A percentile compares a stretch with the other conserved stretches of the same genome.
These are phyloP conservation scores for Blastobasis adustella DNA, from an alignment of 2,888 invertebrate genomes.

Conservation along the genomic window DNA sequence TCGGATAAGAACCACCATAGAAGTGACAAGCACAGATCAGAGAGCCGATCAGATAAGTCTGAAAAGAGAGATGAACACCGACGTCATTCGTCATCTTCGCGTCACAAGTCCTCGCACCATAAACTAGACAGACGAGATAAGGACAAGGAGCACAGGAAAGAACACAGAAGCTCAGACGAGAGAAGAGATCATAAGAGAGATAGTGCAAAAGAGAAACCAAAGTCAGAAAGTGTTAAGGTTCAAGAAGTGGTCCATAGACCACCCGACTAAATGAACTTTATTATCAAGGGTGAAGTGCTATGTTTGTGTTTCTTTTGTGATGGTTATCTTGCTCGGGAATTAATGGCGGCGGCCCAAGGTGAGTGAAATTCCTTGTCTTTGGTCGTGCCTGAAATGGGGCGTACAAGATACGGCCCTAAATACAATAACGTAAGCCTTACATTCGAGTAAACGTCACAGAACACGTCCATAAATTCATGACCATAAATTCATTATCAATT, in stretches of 20 bases:
- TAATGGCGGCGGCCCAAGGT: too few species aligned
- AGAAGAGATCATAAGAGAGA: conserved; percentile 13
- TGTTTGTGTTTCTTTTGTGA: background rate
- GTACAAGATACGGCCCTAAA: too few species aligned
- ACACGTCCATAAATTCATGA: too few species aligned
- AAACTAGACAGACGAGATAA: conserved; percentile 19
- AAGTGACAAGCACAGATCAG: conserved; percentile 32
- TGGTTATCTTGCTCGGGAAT: background rate
- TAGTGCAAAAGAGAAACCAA: conserved; percentile 23
- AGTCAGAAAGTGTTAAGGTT: conserved; percentile 38
- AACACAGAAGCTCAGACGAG: conserved; percentile 1
- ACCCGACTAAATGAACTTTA: conserved; percentile 40
- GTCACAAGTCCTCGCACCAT: conserved; percentile 47
- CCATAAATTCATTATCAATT: too few species aligned
- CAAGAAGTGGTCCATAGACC: conserved; percentile 44
- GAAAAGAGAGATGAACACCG: conserved; percentile 48
- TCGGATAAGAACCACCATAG: conserved; percentile 37
- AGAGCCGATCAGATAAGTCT: conserved; percentile 28
- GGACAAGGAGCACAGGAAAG: conserved; percentile 12
- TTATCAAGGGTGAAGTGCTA: too few species aligned
- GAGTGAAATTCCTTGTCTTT: too few species aligned
- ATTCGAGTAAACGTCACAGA: too few species aligned
- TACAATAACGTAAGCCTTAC: too few species aligned
- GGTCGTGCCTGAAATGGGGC: too few species aligned
- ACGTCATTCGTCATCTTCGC: conserved; percentile 50